phyloP scores from a whole-genome alignment of 2,888 invertebrate species.

The Clistopyga incitator region DNA sequence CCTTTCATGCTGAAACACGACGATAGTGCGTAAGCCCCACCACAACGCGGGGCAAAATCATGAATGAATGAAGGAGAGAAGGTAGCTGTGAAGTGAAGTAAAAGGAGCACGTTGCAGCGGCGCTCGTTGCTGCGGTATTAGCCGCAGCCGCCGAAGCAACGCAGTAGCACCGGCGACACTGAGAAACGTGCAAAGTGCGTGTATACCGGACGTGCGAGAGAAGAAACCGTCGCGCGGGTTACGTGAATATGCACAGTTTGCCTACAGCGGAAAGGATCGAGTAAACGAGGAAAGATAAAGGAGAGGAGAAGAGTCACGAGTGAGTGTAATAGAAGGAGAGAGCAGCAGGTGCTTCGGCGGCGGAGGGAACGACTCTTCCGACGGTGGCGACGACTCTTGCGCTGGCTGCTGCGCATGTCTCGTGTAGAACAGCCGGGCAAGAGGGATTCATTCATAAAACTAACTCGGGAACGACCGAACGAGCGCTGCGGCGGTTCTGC shows the following conservation, averaged over 20 bases:
- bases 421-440: conserved; percentile 69
- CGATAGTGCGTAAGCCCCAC: conserved; percentile 45
- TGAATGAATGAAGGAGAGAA: conserved; percentile 77
- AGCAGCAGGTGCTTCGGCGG: conserved; percentile 53
- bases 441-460: conserved; percentile 86
- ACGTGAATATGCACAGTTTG: conserved; percentile 49
- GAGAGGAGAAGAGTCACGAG: conserved; percentile 2
- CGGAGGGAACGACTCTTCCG: conserved; percentile 25
- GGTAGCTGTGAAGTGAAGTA: conserved; percentile 33
- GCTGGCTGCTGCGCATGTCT: conserved; percentile 67
- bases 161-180: conserved; percentile 16
- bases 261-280: conserved; percentile 6
- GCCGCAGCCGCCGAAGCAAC: conserved; percentile 1
- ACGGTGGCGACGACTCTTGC: conserved; percentile 47
- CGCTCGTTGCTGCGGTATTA: conserved; percentile 24
- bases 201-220: conserved; percentile 33
- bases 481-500: conserved; percentile 62
- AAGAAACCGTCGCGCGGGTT: conserved; percentile 47
- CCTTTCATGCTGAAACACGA: background rate
- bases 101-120: conserved; percentile 36
- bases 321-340: conserved; percentile 36
- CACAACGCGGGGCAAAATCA: conserved; percentile 53
- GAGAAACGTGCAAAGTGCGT: conserved; percentile 41
- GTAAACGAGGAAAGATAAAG: background rate
- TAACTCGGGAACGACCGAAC: conserved; percentile 74